phyloP scores from a whole-genome alignment of 2,888 invertebrate species.

The Thelaira solivaga region DNA sequence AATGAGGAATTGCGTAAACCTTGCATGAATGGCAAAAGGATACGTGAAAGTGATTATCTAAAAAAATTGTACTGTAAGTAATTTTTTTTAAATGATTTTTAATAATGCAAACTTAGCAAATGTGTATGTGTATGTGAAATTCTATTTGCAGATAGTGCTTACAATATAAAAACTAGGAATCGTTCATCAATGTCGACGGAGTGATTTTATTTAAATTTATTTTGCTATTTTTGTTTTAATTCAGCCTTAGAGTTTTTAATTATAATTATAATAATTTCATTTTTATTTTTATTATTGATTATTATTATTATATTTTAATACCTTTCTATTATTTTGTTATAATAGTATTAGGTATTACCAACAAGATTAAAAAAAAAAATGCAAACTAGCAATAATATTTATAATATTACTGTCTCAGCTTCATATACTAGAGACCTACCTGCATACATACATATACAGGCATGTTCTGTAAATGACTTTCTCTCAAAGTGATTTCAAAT shows the following conservation, averaged over 20 bases:
- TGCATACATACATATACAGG: no score
- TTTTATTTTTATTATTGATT: no score
- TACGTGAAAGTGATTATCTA: conserved; percentile 32
- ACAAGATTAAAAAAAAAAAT: not conserved
- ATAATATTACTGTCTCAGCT: conserved; percentile 40
- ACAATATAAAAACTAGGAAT: conserved; percentile 3
- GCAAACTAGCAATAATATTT: conserved; percentile 42
- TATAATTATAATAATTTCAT: conserved; percentile 5
- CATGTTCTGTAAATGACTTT: no score
- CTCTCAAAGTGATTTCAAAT: no score
- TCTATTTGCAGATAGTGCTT: conserved; percentile 26
- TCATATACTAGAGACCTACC: no score
- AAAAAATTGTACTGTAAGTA: conserved; percentile 46
- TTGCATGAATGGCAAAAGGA: conserved; percentile 20
- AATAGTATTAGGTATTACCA: conserved; percentile 25
- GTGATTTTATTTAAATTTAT: conserved; percentile 21
- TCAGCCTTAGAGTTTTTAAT: not conserved
- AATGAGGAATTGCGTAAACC: conserved; percentile 36
- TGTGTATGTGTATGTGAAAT: not conserved
- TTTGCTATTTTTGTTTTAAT: not conserved
- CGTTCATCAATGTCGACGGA: conserved; percentile 17
- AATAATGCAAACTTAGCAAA: not conserved
- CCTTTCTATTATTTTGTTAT: conserved; percentile 25
- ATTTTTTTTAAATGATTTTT: not conserved
- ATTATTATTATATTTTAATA: no score